A percentile compares a stretch with the other conserved stretches of the same genome.
phyloP scores from a whole-genome alignment of 2,888 invertebrate genomes.

The Harmothoe impar region DNA sequence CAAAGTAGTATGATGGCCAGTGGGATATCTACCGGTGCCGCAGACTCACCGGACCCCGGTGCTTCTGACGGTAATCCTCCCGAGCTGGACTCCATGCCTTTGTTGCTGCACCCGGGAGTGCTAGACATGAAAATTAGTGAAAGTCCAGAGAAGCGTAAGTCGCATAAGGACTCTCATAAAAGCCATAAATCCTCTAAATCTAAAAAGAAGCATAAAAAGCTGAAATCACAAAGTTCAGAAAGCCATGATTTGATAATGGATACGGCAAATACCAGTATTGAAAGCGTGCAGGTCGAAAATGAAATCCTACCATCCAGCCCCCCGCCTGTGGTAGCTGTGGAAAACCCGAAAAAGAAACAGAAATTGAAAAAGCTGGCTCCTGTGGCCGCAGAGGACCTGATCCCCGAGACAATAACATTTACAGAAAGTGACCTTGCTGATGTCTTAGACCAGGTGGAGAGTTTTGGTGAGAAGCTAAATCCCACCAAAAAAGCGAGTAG shows the following conservation, averaged over 20 bases:
- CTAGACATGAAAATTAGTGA: neutral
- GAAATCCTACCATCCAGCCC: neutral
- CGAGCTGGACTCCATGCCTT: neutral
- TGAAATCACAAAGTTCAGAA: neutral
- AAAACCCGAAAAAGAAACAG: neutral
- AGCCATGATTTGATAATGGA: neutral
- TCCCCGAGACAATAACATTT: conserved; percentile 79
- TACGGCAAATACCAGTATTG: neutral
- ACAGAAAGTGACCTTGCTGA: conserved; percentile 78
- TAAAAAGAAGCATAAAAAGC: conserved; percentile 61
- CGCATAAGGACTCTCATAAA: conserved; percentile 69
- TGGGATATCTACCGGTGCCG: conserved; percentile 24
- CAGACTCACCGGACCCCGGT: neutral
- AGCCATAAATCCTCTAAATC: conserved; percentile 67
- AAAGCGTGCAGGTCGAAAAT: neutral
- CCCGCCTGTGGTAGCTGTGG: neutral
- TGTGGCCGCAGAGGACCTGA: conserved; percentile 63
- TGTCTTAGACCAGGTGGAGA: conserved; percentile 81
- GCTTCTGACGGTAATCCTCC: neutral
- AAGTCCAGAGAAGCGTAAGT: conserved; percentile 41
- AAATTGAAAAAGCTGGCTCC: neutral
- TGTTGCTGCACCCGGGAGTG: neutral
- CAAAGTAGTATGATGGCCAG: conserved; percentile 51
- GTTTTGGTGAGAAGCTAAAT: conserved; percentile 70
- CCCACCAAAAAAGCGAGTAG: neutral